These are phyloP conservation scores for Diabrotica undecimpunctata DNA, from an alignment of 1,140 invertebrate genomes.

Conservation along the genomic window DNA sequence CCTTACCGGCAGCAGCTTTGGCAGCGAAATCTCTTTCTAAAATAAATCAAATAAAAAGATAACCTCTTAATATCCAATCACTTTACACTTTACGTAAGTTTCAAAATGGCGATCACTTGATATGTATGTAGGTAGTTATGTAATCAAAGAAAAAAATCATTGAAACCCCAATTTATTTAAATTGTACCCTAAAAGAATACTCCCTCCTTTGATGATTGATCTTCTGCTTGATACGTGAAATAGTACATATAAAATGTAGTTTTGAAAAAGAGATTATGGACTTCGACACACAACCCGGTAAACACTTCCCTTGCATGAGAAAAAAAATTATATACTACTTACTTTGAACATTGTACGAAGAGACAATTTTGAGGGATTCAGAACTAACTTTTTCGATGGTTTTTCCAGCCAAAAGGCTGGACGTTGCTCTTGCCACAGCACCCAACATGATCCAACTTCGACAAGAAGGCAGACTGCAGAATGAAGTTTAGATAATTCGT, in stretches of 20 bases:
- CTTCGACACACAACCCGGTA: too few species aligned
- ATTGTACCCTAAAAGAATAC: too few species aligned
- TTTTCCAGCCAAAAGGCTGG: slow-evolving; percentile 47
- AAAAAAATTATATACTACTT: slow-evolving; percentile 22
- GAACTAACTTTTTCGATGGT: slow-evolving; percentile 43
- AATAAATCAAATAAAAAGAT: slow-evolving; percentile 15
- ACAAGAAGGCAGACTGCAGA: slow-evolving; percentile 20
- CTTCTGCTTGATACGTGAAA: too few species aligned
- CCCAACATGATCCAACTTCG: slow-evolving; percentile 43
- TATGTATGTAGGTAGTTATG: slow-evolving; percentile 24
- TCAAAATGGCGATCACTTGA: slow-evolving; percentile 32
- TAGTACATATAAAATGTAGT: too few species aligned
- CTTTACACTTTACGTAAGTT: slow-evolving; percentile 29
- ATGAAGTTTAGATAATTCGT: slow-evolving; percentile 4
- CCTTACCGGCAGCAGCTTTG: slow-evolving; percentile 51
- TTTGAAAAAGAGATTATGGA: too few species aligned
- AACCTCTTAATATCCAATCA: not conserved
- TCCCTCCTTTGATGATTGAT: too few species aligned
- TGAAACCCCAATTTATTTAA: not conserved
- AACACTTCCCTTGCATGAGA: too few species aligned
- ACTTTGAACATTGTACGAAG: slow-evolving; percentile 36
- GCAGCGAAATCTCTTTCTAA: slow-evolving; percentile 40
- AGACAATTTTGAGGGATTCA: slow-evolving; percentile 41
- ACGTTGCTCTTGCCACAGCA: slow-evolving; percentile 43
- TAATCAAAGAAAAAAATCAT: slow-evolving; percentile 19